Evolutionary conservation across 1,140 invertebrate genomes (phyloP).

Genomic region (Galleria mellonella): DNA sequence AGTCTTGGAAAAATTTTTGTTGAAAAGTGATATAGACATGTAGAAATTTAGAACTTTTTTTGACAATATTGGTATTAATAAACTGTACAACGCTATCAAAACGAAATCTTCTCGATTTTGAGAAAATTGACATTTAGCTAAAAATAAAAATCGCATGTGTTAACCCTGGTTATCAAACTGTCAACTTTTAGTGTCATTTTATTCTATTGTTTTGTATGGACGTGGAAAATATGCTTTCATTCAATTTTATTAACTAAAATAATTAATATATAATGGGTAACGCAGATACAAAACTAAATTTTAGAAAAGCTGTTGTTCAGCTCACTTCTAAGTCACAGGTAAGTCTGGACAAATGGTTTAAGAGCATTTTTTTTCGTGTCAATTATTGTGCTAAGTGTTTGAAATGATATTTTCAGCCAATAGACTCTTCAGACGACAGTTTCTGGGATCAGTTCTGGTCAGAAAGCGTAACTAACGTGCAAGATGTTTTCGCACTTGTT

Average conservation of each 20-base stretch:
- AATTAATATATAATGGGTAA: conserved; percentile 88
- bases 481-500: conserved; percentile 98
- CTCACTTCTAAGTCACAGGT: conserved; percentile 97
- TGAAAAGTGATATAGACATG: too few relatives aligned
- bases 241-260: conserved; percentile 30
- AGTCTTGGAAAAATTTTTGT: too few relatives aligned
- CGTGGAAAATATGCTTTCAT: conserved; percentile 52
- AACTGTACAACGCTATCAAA: too few relatives aligned
- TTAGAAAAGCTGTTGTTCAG: conserved; percentile 97
- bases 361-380: conserved; percentile 5
- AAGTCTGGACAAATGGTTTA: conserved; percentile 6
- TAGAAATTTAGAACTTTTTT: too few relatives aligned
- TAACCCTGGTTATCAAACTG: too few relatives aligned
- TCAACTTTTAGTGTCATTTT: conserved; percentile 13
- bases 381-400: conserved; percentile 7
- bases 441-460: conserved; percentile 99
- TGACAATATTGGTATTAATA: too few relatives aligned
- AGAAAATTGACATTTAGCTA: too few relatives aligned
- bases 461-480: conserved; percentile 93
- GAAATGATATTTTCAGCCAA: conserved; percentile 79
- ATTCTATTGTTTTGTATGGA: conserved; percentile 36
- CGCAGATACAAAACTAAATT: conserved; percentile 97
- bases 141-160: too few relatives aligned
- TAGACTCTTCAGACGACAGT: conserved; percentile 91
- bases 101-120: too few relatives aligned